Evolutionary conservation across 2,888 invertebrate species (phyloP), one percentile per base, ranked within the genome.

Genomic region (Caenorhabditis panamensis): DNA sequence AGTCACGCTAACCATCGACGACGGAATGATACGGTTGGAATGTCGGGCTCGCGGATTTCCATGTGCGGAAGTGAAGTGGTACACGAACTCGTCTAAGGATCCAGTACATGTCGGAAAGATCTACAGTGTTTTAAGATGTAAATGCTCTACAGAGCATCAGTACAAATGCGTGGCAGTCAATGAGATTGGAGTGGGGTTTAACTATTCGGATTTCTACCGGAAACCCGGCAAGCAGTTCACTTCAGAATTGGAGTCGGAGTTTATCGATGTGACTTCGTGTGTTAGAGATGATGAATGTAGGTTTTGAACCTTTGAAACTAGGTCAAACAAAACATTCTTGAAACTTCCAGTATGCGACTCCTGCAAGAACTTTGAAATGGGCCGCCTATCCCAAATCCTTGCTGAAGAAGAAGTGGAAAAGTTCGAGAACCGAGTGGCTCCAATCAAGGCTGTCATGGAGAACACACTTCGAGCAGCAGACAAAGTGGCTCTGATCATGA

Each of bases 401-500:
- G 83, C 76, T 18, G 85, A 69, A 58, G 59, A 76, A 37, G 71
- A 81, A 79, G 28, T 62, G 44, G 53, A 62, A 22, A 75, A 72
- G 22, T 6, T 28, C 1, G 66, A 66, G n/a, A 22, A 22, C 1
- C 22, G 28, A 4, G 0, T 16, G 1, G 36, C 51, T 24, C 71
- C 68, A 49, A 9, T 47, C 2, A 54, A 28, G 36, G 37, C 59
- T 5, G 54, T 36, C 37, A 36, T 56, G 8, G 67, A 73, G 51
- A 8, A 37, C 13, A 66, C 62, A 5, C 63, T 73, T 18, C 64
- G 59, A 31, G 73, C 81, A 18, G 66, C 91, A 6, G 92, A 92
- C 85, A 92, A 92, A 85, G 91, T 92, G 16, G 92, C 92, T 2
- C 88, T 92, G 44, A 90, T 92, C 31, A 92, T 92, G 67, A 91